phyloP scores from a whole-genome alignment of 37 sponge, comb jelly and placozoan species.

The Cladorhizidae sp. region DNA sequence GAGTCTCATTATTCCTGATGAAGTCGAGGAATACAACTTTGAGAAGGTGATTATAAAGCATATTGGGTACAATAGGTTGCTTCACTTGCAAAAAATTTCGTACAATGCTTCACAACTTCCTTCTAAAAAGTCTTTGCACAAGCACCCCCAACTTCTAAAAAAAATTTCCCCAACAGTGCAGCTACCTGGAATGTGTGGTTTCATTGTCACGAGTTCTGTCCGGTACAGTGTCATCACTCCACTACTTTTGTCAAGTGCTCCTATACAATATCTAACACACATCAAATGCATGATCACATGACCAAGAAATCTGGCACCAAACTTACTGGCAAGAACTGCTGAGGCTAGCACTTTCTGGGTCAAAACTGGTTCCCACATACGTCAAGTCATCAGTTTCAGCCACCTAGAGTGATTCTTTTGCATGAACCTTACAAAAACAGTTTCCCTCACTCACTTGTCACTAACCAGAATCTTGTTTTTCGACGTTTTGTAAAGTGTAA shows the following conservation, averaged over 20 bases:
- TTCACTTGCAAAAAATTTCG: not conserved
- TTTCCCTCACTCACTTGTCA: no score
- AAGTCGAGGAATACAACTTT: no score
- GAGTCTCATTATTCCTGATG: no score
- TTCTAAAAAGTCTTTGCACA: not conserved
- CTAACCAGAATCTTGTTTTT: conserved; percentile 40
- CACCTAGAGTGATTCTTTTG: conserved; percentile 11
- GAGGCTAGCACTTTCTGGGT: conserved; percentile 9
- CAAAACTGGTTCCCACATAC: conserved; percentile 52
- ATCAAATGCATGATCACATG: not conserved
- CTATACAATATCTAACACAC: no score
- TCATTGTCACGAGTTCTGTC: conserved; percentile 38
- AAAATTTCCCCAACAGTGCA: not conserved
- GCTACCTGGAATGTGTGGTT: conserved; percentile 55
- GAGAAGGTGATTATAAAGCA: no score
- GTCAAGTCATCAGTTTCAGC: conserved; percentile 38
- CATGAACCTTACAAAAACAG: not conserved
- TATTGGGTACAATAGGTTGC: not conserved
- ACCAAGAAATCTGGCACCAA: not conserved
- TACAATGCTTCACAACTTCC: not conserved
- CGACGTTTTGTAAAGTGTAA: conserved; percentile 35
- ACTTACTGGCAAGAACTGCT: conserved; percentile 7
- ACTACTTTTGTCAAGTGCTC: conserved; percentile 35
- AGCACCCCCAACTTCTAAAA: no score
- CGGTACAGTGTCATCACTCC: conserved; percentile 41